Conservation (phyloP, 2,113 vertebrate species). For the Lanius collurio region DNA sequence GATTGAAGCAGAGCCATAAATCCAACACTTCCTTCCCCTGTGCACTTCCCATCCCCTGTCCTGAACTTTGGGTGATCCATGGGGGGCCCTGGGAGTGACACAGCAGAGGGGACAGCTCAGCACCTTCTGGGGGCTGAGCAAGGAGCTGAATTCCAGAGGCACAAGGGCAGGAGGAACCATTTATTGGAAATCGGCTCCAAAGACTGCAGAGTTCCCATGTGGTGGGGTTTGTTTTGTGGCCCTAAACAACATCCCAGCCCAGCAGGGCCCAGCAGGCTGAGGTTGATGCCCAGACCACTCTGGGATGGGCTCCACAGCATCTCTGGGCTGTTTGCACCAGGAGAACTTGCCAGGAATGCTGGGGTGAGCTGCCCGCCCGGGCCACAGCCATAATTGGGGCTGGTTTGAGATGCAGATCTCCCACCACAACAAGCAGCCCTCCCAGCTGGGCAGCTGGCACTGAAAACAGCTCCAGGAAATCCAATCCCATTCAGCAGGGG, state of each 20-base stretch:
- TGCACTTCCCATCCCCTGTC: neutral
- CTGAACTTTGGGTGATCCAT: neutral
- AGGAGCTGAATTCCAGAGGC: neutral
- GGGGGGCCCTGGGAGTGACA: neutral
- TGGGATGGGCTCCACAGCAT: neutral
- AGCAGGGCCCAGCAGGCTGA: neutral
- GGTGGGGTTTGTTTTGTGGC: neutral
- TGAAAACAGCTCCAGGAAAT: neutral
- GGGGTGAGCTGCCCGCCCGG: neutral
- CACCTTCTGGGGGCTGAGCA: neutral
- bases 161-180: neutral
- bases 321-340: neutral
- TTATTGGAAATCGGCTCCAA: neutral
- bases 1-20: conserved; percentile 1
- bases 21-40: neutral
- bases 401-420: neutral
- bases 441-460: neutral
- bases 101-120: neutral
- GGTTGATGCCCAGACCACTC: neutral
- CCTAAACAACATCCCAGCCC: neutral
- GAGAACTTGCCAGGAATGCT: neutral
- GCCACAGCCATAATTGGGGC: neutral
- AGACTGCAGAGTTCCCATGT: neutral
- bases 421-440: neutral
- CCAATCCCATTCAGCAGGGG: neutral